Evolutionary conservation across 1,140 invertebrate species (phyloP).

Genomic region (Elysia chlorotica): DNA sequence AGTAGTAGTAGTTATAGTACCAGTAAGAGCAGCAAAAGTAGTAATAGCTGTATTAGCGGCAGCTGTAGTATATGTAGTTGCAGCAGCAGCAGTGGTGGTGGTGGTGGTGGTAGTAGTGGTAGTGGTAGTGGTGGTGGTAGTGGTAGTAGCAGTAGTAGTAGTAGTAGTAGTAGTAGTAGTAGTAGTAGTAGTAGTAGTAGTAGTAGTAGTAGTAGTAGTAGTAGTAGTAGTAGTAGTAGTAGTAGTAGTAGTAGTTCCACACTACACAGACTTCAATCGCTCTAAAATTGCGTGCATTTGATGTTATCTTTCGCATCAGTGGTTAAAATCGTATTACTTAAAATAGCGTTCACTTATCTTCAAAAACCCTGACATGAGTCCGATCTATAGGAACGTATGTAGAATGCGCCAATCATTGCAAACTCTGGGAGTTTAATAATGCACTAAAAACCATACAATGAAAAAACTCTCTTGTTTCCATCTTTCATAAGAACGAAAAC

Average conservation of each 20-base stretch:
- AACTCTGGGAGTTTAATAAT: too few species aligned
- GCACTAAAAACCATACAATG: too few species aligned
- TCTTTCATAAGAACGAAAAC: too few species aligned
- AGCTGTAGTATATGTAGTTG: background rate
- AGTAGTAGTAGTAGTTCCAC: conserved; percentile 1
- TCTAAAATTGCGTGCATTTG: too few species aligned
- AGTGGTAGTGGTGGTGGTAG: background rate
- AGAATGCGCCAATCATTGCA: too few species aligned
- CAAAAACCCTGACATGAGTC: too few species aligned
- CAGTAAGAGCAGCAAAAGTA: background rate
- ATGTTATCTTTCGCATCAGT: too few species aligned
- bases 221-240: background rate
- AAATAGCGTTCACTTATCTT: too few species aligned
- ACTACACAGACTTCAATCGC: too few species aligned
- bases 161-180: conserved; percentile 6
- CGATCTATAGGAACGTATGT: too few species aligned
- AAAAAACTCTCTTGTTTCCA: too few species aligned
- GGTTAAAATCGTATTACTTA: too few species aligned
- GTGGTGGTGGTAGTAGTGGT: background rate
- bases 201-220: background rate
- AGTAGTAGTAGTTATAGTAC: background rate
- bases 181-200: background rate
- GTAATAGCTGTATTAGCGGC: background rate
- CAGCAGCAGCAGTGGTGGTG: background rate
- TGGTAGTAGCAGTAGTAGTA: background rate